phyloP scores from a whole-genome alignment of 2,888 invertebrate genomes.

The Sphaeridia pumilis region DNA sequence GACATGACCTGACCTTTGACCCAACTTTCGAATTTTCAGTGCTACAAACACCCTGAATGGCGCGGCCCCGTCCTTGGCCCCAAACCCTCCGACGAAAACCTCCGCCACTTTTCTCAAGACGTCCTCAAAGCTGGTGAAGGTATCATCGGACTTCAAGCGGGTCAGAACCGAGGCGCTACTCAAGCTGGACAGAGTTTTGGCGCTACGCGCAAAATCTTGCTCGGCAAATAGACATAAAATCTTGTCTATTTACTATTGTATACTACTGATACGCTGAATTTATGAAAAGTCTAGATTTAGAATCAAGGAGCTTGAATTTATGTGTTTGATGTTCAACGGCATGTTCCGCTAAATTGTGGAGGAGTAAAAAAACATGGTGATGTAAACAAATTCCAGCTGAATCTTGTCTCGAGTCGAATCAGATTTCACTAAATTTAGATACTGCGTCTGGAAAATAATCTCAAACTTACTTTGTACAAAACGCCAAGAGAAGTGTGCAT shows the following conservation, averaged over 20 bases:
- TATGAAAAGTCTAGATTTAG: no score
- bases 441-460: not conserved
- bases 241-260: not conserved
- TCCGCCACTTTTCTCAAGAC: constrained; percentile 66
- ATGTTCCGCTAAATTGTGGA: no score
- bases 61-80: constrained; percentile 72
- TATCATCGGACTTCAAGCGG: constrained; percentile 77
- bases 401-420: no score
- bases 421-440: no score
- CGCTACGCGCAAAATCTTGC: constrained; percentile 66
- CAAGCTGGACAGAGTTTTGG: constrained; percentile 80
- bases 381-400: no score
- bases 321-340: no score
- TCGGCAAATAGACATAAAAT: constrained; percentile 42
- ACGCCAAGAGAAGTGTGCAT: constrained; percentile 33
- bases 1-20: not conserved
- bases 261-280: not conserved
- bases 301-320: no score
- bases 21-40: constrained; percentile 42
- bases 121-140: constrained; percentile 69
- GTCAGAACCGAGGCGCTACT: constrained; percentile 69
- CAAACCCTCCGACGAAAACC: constrained; percentile 71
- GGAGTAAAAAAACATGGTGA: no score
- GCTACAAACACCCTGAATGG: constrained; percentile 73
- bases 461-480: constrained; percentile 29